Evolutionary conservation across 2,113 vertebrate genomes (phyloP), one percentile per base, ranked within the genome.

Genomic region (Cavia porcellus): DNA sequence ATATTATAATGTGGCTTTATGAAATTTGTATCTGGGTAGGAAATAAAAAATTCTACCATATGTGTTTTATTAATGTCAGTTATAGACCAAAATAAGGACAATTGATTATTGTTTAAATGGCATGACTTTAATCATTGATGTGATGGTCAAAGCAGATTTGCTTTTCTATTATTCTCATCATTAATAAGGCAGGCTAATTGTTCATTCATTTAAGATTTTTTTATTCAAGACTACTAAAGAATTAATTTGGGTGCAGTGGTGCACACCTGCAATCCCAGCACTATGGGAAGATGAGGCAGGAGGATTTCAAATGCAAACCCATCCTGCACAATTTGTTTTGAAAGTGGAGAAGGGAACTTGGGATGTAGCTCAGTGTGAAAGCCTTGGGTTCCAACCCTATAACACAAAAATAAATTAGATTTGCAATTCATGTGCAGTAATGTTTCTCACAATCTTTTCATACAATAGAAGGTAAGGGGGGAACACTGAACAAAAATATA

Each of bases 81-180:
- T 81, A 32, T 79, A 59, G 28, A 90, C 8, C 62, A 89, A 95
- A 90, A 94, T 10, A 19, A 95, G 20, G 50, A 89, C 20, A 72
- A 82, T 22, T 72, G 57, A 96, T 93, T 81, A n/a, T 75, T 92
- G 5, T 66, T 86, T 80, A 89, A 62, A 85, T 90, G 52, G 32
- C 24, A 50, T 85, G 70, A 92, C 92, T 94, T 94, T 74, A 85
- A 38, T 90, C 47, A 84, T 68, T 12, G 28, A 25, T 89, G 45
- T 50, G n/a, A 81, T 94, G 62, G 47, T 90, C n/a, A 79, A 25
- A 83, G 14, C 45, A 83, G 52, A 7, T 92, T 92, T 85, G 32
- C 68, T 77, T 90, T 75, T 85, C 25, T 32, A 52, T 64, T 72
- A 80, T 70, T 47, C 12, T 25, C 9, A 11, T 87, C 28, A 79